Conservation (phyloP, 2,888 invertebrate species). For the Microplitis deprimator region DNA sequence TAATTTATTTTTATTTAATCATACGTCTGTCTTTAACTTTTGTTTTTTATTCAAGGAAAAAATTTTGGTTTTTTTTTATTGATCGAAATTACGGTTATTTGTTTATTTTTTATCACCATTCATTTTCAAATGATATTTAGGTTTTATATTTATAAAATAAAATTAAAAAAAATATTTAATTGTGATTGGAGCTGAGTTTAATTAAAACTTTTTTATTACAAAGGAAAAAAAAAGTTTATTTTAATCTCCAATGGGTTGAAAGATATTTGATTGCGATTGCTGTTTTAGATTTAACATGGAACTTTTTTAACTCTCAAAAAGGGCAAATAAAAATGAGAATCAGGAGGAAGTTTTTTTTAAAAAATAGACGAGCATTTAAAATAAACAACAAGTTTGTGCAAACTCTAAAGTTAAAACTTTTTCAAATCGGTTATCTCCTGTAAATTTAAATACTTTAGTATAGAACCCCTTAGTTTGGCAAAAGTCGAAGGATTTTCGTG, state of each 20-base stretch:
- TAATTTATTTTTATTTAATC: conserved; percentile 16
- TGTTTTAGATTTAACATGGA: neutral
- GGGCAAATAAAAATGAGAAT: neutral
- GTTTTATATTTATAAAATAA: neutral
- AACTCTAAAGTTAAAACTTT: neutral
- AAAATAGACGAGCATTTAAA: neutral
- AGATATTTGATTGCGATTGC: neutral
- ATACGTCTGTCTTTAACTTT: neutral
- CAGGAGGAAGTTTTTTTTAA: neutral
- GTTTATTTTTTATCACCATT: neutral
- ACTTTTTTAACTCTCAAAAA: neutral
- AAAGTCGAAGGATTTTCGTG: neutral
- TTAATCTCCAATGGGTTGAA: neutral
- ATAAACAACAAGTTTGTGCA: neutral
- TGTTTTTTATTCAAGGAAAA: neutral
- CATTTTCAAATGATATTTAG: neutral
- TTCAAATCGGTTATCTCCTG: neutral
- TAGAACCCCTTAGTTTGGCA: neutral
- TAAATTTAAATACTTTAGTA: neutral
- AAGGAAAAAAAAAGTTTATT: neutral
- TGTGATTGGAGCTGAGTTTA: neutral
- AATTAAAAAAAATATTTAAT: conserved; percentile 4
- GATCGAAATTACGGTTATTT: neutral
- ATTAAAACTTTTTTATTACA: neutral
- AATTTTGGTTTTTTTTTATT: neutral